Percentiles rank a stretch among this genome's conserved stretches.
Evolutionary conservation across 2,888 invertebrate species (phyloP).

Genomic region (Rotaria sp.): DNA sequence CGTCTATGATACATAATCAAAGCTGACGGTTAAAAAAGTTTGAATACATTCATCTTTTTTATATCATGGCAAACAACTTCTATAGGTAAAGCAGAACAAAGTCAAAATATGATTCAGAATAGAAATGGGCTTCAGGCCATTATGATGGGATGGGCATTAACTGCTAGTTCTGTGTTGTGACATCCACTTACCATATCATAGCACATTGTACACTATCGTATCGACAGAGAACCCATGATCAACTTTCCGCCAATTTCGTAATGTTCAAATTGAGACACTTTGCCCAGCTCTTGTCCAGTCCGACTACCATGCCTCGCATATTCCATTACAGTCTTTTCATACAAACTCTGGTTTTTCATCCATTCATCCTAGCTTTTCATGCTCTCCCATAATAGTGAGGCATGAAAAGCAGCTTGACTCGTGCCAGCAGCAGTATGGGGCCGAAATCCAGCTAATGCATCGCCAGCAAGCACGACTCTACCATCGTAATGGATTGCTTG

Average conservation of each 20-base stretch:
- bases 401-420: neutral
- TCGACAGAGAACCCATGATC: neutral
- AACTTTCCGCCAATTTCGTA: neutral
- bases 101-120: too few species aligned
- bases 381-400: neutral
- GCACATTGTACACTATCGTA: too few species aligned
- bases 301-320: neutral
- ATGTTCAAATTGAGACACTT: neutral
- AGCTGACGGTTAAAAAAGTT: too few species aligned
- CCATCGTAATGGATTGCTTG: neutral
- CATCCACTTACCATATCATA: too few species aligned
- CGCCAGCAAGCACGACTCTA: neutral
- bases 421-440: neutral
- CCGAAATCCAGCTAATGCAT: slow-evolving; percentile 1
- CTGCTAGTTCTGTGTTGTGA: too few species aligned
- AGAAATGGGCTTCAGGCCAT: too few species aligned
- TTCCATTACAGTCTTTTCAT: neutral
- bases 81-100: too few species aligned
- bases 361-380: neutral
- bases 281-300: neutral
- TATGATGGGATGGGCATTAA: too few species aligned
- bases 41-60: too few species aligned
- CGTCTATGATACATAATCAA: too few species aligned
- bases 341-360: neutral
- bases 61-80: too few species aligned